Conservation (phyloP, 64 coral and sea anemone genomes). For the Montipora foliosa region DNA sequence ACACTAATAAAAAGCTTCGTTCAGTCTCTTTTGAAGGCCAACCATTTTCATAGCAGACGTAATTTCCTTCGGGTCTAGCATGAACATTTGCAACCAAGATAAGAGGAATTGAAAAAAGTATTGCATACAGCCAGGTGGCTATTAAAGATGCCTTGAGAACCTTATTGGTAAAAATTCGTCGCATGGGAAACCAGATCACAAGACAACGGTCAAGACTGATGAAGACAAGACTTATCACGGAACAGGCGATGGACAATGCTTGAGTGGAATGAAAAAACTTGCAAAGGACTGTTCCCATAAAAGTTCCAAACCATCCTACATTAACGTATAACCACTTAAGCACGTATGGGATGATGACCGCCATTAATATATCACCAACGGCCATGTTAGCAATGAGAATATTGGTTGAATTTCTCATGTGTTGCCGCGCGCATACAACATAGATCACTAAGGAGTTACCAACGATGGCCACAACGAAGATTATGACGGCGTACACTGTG, state of each 20-base stretch:
- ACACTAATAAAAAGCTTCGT: conserved; percentile 12
- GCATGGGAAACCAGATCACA: conserved; percentile 78
- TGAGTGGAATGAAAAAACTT: conserved; percentile 54
- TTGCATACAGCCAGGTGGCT: conserved; percentile 57
- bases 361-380: conserved; percentile 72
- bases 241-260: conserved; percentile 60
- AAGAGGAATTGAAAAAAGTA: conserved; percentile 56
- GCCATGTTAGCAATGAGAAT: conserved; percentile 94
- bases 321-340: conserved; percentile 79
- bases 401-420: conserved; percentile 90
- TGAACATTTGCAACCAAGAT: conserved; percentile 25
- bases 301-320: conserved; percentile 63
- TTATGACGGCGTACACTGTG: conserved; percentile 46
- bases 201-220: conserved; percentile 86
- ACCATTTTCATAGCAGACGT: conserved; percentile 4
- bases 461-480: conserved; percentile 70
- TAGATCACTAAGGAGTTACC: conserved; percentile 80
- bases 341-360: conserved; percentile 66
- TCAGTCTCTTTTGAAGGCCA: not conserved
- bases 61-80: not conserved
- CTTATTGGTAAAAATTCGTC: conserved; percentile 55
- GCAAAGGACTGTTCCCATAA: conserved; percentile 68
- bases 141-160: conserved; percentile 67
- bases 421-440: conserved; percentile 55
- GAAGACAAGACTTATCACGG: conserved; percentile 77